Percentiles rank a stretch among this genome's conserved stretches.
Evolutionary conservation across 2,113 vertebrate genomes (phyloP).

Genomic region (Zosterops pallidus): DNA sequence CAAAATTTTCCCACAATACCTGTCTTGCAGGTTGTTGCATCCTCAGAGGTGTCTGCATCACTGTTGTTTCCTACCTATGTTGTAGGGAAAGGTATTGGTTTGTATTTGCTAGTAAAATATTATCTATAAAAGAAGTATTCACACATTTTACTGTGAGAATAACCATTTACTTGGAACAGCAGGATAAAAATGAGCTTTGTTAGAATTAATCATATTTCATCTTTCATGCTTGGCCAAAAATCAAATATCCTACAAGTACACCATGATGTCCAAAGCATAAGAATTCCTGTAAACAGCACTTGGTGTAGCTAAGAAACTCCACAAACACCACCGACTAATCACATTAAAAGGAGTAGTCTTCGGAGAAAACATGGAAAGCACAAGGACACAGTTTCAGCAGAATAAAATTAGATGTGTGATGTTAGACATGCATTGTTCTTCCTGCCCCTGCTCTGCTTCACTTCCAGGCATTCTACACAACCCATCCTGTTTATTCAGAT

Average conservation of each 20-base stretch:
- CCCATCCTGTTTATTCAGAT: slow-evolving; percentile 43
- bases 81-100: not conserved
- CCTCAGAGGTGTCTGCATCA: not conserved
- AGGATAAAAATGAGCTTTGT: not conserved
- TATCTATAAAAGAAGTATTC: not conserved
- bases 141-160: not conserved
- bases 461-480: slow-evolving; percentile 52
- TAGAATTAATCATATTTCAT: not conserved
- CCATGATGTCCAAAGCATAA: fast-evolving
- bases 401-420: slow-evolving; percentile 29
- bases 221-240: not conserved
- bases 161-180: not conserved
- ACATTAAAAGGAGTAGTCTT: not conserved
- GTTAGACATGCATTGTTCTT: not conserved
- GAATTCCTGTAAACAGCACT: not conserved
- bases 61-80: not conserved
- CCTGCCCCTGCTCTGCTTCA: not conserved
- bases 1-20: not conserved
- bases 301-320: not conserved
- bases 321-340: not conserved
- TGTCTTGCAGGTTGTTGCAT: not conserved
- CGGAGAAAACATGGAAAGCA: not conserved
- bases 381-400: not conserved
- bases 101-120: not conserved
- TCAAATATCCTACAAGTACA: not conserved